Evolutionary conservation across 2,113 vertebrate genomes (phyloP).

Genomic region (Phodopus roborovskii): DNA sequence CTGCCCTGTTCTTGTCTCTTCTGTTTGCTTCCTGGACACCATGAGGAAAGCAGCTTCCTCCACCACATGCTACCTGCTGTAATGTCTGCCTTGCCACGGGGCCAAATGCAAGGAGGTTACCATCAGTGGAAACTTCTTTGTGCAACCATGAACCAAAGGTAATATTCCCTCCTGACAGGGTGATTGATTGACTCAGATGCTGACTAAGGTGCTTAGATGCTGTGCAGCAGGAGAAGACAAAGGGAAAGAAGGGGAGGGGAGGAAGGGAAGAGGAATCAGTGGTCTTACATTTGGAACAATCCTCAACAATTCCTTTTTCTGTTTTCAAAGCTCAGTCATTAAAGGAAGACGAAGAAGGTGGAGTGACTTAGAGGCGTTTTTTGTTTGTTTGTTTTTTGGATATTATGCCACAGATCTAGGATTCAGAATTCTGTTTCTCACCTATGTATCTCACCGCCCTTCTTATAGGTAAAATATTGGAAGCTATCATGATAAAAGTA

Average conservation of each 20-base stretch:
- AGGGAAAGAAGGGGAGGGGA: too few relatives aligned
- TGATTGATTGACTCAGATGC: not conserved
- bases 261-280: too few relatives aligned
- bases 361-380: not conserved
- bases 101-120: not conserved
- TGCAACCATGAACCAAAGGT: not conserved
- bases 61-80: not conserved
- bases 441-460: not conserved
- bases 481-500: not conserved
- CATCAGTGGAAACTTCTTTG: not conserved
- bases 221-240: not conserved
- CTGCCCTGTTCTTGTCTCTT: not conserved
- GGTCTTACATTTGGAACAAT: not conserved
- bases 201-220: not conserved
- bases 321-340: not conserved
- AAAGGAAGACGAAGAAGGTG: not conserved
- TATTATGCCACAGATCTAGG: not conserved
- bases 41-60: not conserved
- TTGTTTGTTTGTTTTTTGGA: not conserved
- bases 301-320: constrained; percentile 2
- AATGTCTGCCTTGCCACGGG: not conserved
- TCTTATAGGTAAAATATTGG: not conserved
- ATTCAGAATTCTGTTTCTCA: not conserved
- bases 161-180: not conserved
- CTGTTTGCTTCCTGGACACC: not conserved